Evolutionary conservation across 2,888 invertebrate species (phyloP).

Genomic region (Ypsolopha sequella): DNA sequence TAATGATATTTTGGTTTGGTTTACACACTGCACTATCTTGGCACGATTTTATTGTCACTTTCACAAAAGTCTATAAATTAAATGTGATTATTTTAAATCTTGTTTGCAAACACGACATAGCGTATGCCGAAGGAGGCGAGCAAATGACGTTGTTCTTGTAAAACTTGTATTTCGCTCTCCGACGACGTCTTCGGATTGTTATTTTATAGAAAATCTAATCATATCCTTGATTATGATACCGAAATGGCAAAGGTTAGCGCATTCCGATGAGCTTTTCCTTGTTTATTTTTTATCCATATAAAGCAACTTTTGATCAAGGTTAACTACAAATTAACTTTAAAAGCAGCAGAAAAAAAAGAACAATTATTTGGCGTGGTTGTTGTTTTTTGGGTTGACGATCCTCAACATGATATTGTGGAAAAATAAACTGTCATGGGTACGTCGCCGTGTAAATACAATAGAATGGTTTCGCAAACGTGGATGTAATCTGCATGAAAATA

Average conservation of each 20-base stretch:
- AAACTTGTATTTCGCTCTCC: background rate
- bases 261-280: background rate
- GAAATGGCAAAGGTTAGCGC: constrained; percentile 12
- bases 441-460: too few species aligned
- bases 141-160: background rate
- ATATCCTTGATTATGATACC: constrained; percentile 15
- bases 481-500: background rate
- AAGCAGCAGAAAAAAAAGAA: too few species aligned
- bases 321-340: too few species aligned
- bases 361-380: too few species aligned
- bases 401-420: too few species aligned
- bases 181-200: background rate
- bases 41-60: background rate
- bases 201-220: background rate
- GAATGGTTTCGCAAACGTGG: background rate
- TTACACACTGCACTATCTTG: background rate
- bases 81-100: constrained; percentile 5
- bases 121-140: constrained; percentile 2
- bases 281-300: background rate
- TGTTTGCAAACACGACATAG: constrained; percentile 27
- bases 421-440: too few species aligned
- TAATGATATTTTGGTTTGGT: background rate
- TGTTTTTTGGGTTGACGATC: too few species aligned
- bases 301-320: background rate
- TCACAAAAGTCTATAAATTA: background rate